Evolutionary conservation across 23 tunicate species (phyloP).

Genomic region (Aplidium turbinatum): DNA sequence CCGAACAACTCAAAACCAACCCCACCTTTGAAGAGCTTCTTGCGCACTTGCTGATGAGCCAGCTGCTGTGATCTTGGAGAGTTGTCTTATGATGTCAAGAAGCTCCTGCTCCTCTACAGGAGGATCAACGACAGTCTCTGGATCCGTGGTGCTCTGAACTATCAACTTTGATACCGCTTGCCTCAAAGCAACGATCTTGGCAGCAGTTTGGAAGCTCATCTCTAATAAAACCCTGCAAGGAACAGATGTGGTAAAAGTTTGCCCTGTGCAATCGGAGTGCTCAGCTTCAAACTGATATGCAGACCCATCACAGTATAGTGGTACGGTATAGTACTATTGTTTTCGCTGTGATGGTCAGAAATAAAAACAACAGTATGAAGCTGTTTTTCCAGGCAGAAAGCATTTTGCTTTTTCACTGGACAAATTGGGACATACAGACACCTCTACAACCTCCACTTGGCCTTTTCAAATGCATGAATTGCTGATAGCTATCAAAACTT

Average conservation of each 20-base stretch:
- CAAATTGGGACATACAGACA: no score
- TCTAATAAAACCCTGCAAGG: constrained; percentile 51
- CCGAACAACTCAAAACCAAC: background rate
- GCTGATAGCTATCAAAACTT: no score
- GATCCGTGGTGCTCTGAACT: constrained; percentile 74
- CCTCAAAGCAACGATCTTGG: constrained; percentile 60
- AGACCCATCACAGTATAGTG: no score
- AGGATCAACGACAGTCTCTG: constrained; percentile 63
- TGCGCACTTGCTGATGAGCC: constrained; percentile 56
- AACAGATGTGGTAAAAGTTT: background rate
- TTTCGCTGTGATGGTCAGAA: no score
- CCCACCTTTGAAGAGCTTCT: constrained; percentile 76
- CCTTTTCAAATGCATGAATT: no score
- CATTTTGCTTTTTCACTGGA: no score
- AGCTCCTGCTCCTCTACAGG: constrained; percentile 67
- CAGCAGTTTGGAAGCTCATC: constrained; percentile 60
- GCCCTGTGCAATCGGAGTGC: no score
- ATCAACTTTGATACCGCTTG: constrained; percentile 55
- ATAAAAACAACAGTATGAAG: no score
- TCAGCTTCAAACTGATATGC: no score
- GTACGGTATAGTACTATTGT: no score
- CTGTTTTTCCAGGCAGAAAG: no score
- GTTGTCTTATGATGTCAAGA: constrained; percentile 47
- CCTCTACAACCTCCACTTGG: no score
- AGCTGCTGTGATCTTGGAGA: constrained; percentile 71